phyloP scores from a whole-genome alignment of 2,888 invertebrate species.

The Parnassius apollo region DNA sequence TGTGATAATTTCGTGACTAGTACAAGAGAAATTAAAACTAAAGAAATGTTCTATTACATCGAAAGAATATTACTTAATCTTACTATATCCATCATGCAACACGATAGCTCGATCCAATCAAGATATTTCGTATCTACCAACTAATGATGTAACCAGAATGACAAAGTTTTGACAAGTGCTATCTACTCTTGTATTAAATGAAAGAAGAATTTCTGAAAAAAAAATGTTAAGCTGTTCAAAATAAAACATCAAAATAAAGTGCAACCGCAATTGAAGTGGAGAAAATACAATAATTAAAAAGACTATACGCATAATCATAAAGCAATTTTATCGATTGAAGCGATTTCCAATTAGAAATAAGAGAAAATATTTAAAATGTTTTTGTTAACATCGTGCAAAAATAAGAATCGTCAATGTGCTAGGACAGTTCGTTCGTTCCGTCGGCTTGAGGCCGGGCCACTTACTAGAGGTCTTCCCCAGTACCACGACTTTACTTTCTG shows the following conservation, averaged over 20 bases:
- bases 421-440: conserved; percentile 70
- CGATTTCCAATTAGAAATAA: conserved; percentile 59
- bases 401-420: conserved; percentile 76
- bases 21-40: conserved; percentile 24
- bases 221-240: conserved; percentile 45
- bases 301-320: conserved; percentile 60
- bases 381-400: conserved; percentile 70
- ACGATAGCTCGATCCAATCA: conserved; percentile 61
- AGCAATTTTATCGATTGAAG: conserved; percentile 72
- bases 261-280: conserved; percentile 72
- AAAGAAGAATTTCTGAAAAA: conserved; percentile 44
- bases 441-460: conserved; percentile 81
- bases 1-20: conserved; percentile 33
- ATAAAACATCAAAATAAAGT: conserved; percentile 71
- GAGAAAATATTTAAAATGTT: conserved; percentile 37
- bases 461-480: conserved; percentile 98
- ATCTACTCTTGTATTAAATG: conserved; percentile 47
- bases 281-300: conserved; percentile 58
- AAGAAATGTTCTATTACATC: conserved; percentile 30
- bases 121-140: conserved; percentile 65
- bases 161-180: conserved; percentile 36
- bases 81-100: conserved; percentile 63
- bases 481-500: conserved; percentile 98
- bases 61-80: conserved; percentile 26
- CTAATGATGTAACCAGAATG: conserved; percentile 62